Conservation (phyloP, 37 sponge, comb jelly and placozoan species). For the Hormiphora californensis region DNA sequence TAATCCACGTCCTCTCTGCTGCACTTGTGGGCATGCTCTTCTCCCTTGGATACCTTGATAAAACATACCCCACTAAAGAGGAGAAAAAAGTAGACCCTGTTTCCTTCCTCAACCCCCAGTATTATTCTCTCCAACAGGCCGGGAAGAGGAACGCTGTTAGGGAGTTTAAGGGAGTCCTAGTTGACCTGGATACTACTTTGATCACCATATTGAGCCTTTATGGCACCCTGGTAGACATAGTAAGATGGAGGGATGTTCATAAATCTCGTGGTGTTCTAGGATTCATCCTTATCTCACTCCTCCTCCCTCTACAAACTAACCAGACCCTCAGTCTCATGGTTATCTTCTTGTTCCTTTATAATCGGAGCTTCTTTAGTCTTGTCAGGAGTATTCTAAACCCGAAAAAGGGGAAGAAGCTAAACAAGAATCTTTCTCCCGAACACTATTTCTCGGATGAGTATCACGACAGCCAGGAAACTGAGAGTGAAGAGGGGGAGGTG, state of each 20-base stretch:
- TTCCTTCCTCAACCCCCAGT: background rate
- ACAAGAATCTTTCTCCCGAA: background rate
- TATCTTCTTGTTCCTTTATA: conserved; percentile 2
- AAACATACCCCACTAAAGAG: background rate
- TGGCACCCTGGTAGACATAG: background rate
- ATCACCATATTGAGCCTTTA: background rate
- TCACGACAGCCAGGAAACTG: background rate
- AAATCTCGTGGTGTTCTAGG: background rate
- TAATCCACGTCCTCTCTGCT: background rate
- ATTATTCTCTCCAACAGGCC: background rate
- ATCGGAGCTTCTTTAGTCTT: background rate
- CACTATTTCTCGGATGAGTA: background rate
- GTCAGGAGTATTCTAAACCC: too few relatives aligned
- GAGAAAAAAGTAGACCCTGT: background rate
- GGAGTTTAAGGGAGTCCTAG: background rate
- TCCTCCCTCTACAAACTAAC: background rate
- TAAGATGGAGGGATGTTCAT: background rate
- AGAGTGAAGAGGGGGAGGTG: background rate
- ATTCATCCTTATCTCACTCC: background rate
- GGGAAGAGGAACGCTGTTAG: background rate
- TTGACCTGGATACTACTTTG: background rate
- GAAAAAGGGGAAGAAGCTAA: background rate
- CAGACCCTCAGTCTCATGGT: background rate
- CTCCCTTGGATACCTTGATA: background rate
- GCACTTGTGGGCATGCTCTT: too few relatives aligned